Evolutionary conservation across 2,888 invertebrate species (phyloP).

Genomic region (Frankliniella intonsa): DNA sequence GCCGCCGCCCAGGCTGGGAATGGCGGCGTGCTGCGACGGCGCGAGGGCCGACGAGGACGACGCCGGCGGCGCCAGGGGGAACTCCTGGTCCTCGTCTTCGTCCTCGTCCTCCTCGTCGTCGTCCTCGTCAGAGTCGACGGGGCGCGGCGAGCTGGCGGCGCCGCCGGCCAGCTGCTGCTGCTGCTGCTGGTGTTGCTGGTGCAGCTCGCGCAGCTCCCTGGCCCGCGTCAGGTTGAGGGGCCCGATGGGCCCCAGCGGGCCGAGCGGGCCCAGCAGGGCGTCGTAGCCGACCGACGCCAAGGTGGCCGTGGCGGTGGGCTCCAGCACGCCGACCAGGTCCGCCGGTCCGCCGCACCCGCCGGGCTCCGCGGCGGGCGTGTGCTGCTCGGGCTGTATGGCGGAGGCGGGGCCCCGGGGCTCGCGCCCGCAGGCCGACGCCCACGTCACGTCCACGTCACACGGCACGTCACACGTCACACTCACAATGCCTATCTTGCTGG

Average conservation of each 20-base stretch:
- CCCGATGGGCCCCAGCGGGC: conserved; percentile 1
- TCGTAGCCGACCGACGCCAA: conserved; percentile 25
- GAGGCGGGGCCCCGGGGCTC: not conserved
- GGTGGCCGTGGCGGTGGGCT: conserved; percentile 20
- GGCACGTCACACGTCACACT: conserved; percentile 14
- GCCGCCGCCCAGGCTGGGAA: not conserved
- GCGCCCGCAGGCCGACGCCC: not conserved
- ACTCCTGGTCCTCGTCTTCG: conserved; percentile 15
- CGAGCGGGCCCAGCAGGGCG: conserved; percentile 20
- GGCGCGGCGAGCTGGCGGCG: not conserved
- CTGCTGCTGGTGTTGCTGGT: not conserved
- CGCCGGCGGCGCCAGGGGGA: not conserved
- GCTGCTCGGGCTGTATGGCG: conserved; percentile 23
- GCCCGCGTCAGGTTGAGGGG: conserved; percentile 21
- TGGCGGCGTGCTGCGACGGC: not conserved
- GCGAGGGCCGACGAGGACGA: conserved; percentile 14
- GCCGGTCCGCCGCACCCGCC: not conserved
- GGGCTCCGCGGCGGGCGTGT: not conserved
- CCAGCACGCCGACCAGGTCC: conserved; percentile 21
- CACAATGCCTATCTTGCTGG: not conserved
- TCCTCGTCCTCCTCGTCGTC: conserved; percentile 19
- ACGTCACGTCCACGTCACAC: conserved; percentile 19
- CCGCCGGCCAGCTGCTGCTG: not conserved
- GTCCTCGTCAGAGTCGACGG: conserved; percentile 9
- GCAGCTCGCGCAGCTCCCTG: not conserved